Base-by-base conservation (phyloP, 2,797 vertebrate species). In the Bovichtus diacanthus region DNA sequence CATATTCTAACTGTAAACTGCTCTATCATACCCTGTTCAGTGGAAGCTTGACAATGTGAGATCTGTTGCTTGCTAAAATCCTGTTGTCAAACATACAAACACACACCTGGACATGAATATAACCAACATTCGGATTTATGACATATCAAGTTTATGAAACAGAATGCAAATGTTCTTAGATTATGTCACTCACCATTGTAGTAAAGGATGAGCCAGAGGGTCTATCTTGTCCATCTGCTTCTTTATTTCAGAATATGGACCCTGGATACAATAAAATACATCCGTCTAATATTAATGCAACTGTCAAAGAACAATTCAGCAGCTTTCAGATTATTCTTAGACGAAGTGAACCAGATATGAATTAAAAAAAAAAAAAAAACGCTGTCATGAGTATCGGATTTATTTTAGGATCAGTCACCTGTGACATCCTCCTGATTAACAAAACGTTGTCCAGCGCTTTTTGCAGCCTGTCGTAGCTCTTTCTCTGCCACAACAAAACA, bases 41-140 rank as follows among this genome's bases (percentile, higher is more conserved):
- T 49, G 97, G 97, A 91, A 99, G 95, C 93, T 99, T 99, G 92
- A 98, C 97, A 60, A 99, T 97, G 90, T 99, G 97, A 49, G 98
- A 99, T 88, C 97, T 95, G 96, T 99, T 99, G 93, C 97, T 99
- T 77, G 96, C 96, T 90, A 99, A 97, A 83, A 99, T 98, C 97
- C 97, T 99, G 80, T 81, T 58, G 66, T 44, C 55, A 86, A 87
- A 78, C 75, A 89, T 50, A 74, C 51, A 85, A 78, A 85, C 47
- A 87, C 72, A 74, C 15, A 65, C 3, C 9, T 74, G 38, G 27
- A 82, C 38, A 53, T 78, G 29, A 66, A 58, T 75, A 29, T 56
- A 41, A 27, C 36, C 66, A 25, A 67, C 29, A 58, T 2, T 44
- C n/a, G 25, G 4, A 38, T 64, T 16, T 44, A 29, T 66, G 10